Evolutionary conservation across 2,113 vertebrate genomes (phyloP), one percentile per base, ranked within the genome.

Genomic region (Corynorhinus townsendii): DNA sequence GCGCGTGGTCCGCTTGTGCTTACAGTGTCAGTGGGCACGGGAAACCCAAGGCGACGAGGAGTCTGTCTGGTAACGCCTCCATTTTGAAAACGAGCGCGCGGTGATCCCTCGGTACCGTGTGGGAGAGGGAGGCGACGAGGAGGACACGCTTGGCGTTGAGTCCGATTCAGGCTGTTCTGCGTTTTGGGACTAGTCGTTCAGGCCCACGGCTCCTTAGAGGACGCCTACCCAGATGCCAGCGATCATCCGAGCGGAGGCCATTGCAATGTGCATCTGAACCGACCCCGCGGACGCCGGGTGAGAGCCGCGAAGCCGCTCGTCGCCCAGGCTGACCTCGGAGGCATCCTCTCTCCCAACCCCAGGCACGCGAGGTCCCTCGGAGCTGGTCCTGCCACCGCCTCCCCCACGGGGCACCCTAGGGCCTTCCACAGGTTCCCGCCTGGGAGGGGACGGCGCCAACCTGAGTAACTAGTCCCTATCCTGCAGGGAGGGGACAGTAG

Each of bases 181-280:
- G 85, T 80, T 95, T 83, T 81, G 54, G 45, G 84, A 77, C 75
- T 73, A 77, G 84, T 81, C 35, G 30, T 80, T 89, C 73, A 86
- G 40, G 87, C 20, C 15, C 62, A 68, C 35, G 20, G 54, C 79
- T 95, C 71, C 86, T 68, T 45, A 94, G 86, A 45, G 22, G 66
- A 4, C 1, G 19, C 66, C 86, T 75, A 86, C 49, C 52, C 89
- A 86, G 69, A 30, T 76, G 84, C 49, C 43, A 64, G 4, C 17
- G 59, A 75, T 20, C 43, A 64, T 56, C 45, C 15, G 45, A 47
- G 24, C 43, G 71, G 35, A 66, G 45, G 30, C 72, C 66, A 43
- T 43, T 83, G 64, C 10, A 43, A 54, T 6, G 45, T 1, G 0
- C 15, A 83, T 71, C 47, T 49, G 7, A 43, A 7, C 43, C 6